Evolutionary conservation across 2,113 vertebrate genomes (phyloP), one percentile per base, ranked within the genome.

Genomic region (Datnioides undecimradiatus): DNA sequence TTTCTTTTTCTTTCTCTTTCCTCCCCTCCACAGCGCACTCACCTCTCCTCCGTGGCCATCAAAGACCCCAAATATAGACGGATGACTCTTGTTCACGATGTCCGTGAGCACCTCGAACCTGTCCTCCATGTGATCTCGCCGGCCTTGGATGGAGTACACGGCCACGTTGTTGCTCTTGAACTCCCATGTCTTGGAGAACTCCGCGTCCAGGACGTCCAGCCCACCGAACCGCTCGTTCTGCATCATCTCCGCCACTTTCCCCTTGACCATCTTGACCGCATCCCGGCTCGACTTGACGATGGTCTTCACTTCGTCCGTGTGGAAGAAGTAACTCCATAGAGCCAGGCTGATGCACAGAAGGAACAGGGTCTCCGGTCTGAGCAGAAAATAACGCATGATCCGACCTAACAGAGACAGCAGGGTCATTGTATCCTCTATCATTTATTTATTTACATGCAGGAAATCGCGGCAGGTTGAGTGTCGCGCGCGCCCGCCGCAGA

Each of bases 391-490:
- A 93, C 98, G 97, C 98, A 98, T 99, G 96, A 97, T 98, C 93
- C 98, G 96, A 95, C 97, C 97, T 93, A 99, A 90, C 63, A 99
- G 95, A 95, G 97, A 98, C 93, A 99, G 95, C 96, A 98, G 96
- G 96, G 97, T 99, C 98, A 99, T 98, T 58, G 97, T 98, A 96
- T 98, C 98, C 95, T 98, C 97, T 98, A 98, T 97, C 98, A 99
- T 99, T 96, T 94, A 95, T 81, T 88, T 84, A n/a, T 76, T 84
- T 85, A 93, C 93, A 75, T 40, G 82, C 87, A 89, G 78, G 83
- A 73, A 85, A 85, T 87, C 82, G 81, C 86, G 76, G 90, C 90
- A 90, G 89, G 89, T 90, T 85, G 69, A 73, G 69, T 52, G 83
- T 83, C 76, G 79, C 49, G 86, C 76, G 68, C 67, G 52, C 51